phyloP scores from a whole-genome alignment of 2,797 vertebrate genomes.

The Hypotaenidia okinawae region DNA sequence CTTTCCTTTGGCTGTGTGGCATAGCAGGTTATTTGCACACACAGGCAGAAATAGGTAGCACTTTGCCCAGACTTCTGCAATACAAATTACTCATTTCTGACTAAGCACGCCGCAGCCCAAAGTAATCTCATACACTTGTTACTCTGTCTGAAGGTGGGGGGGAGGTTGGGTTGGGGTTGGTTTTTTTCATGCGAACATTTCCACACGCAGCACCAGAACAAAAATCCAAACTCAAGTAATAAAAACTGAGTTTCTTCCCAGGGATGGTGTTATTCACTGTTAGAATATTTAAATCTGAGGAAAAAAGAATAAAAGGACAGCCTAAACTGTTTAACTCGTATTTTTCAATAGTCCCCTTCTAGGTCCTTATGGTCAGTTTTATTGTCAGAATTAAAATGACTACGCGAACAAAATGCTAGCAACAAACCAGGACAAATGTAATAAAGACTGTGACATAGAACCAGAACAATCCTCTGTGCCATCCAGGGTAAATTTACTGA shows the following conservation, averaged over 20 bases:
- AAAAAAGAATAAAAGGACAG: not conserved
- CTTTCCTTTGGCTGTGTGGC: not conserved
- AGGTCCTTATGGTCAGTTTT: not conserved
- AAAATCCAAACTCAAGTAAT: not conserved
- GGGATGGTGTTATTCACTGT: not conserved
- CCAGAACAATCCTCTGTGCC: conserved; percentile 24
- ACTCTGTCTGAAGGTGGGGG: not conserved
- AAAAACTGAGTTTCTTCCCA: not conserved
- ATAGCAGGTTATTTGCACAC: not conserved
- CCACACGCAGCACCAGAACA: not conserved
- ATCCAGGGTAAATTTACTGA: not conserved
- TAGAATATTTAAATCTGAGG: not conserved
- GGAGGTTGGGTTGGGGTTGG: too few species aligned
- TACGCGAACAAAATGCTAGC: not conserved
- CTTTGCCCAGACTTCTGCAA: not conserved
- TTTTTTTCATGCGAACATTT: not conserved
- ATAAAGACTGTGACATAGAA: conserved; percentile 10
- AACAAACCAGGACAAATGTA: conserved; percentile 25
- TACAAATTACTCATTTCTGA: not conserved
- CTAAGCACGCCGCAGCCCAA: not conserved
- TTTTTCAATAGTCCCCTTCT: not conserved
- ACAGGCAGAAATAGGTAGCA: not conserved
- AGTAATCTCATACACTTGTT: not conserved
- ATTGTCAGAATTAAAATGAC: not conserved
- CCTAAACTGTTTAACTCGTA: not conserved